These are phyloP conservation scores for Hybognathus amarus DNA, from an alignment of 2,797 vertebrate genomes.

Conservation along the genomic window DNA sequence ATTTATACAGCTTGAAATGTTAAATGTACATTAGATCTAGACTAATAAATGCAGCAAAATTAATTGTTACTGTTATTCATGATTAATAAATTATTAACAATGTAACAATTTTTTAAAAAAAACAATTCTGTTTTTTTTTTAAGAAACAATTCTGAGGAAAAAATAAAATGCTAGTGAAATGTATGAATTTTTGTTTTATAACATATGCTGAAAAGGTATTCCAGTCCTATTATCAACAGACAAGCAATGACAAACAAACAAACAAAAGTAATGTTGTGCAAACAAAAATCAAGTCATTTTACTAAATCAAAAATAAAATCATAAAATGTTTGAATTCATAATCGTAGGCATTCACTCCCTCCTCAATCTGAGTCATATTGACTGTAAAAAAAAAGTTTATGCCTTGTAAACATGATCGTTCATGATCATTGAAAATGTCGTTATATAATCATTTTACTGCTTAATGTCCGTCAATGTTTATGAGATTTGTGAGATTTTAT, in stretches of 20 bases:
- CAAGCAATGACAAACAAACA: background rate
- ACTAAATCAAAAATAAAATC: background rate
- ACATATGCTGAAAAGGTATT: background rate
- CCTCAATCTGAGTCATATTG: background rate
- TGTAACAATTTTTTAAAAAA: background rate
- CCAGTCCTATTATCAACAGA: background rate
- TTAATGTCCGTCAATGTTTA: slow-evolving; percentile 2
- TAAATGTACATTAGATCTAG: background rate
- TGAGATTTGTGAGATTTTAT: slow-evolving; percentile 1
- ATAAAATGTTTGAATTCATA: background rate
- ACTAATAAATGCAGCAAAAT: background rate
- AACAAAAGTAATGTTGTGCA: no score
- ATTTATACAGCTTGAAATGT: no score
- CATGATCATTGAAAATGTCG: background rate
- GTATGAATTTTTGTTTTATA: background rate
- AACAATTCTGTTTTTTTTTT: no score
- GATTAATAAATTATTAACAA: no score
- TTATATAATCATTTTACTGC: background rate
- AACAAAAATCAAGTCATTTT: background rate
- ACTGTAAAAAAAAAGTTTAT: background rate
- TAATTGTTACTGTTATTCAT: background rate
- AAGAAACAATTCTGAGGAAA: background rate
- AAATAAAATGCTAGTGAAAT: background rate
- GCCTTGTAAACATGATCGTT: background rate
- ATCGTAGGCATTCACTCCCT: background rate